phyloP scores from a whole-genome alignment of 2,113 vertebrate genomes.

The Bolborhynchus lineola region DNA sequence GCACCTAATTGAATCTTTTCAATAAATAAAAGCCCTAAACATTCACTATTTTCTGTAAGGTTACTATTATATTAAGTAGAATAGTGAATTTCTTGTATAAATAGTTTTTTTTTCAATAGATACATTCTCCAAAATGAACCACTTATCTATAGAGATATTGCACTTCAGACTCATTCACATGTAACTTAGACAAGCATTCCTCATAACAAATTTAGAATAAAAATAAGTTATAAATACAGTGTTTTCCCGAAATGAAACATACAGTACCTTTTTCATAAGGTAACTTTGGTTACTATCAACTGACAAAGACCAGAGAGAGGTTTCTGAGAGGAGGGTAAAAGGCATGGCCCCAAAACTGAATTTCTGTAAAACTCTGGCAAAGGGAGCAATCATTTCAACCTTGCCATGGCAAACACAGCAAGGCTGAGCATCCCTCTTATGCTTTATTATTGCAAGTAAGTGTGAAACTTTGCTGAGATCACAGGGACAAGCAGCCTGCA shows the following conservation, averaged over 20 bases:
- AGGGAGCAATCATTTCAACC: background rate
- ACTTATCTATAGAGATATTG: slow-evolving; percentile 66
- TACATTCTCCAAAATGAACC: slow-evolving; percentile 64
- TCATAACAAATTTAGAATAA: slow-evolving; percentile 52
- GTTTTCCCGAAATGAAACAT: slow-evolving; percentile 8
- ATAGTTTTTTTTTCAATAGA: slow-evolving; percentile 34
- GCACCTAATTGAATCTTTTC: background rate
- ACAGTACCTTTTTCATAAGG: slow-evolving; percentile 45
- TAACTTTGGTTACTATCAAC: slow-evolving; percentile 60
- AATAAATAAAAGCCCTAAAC: slow-evolving; percentile 59
- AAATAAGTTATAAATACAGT: slow-evolving; percentile 62
- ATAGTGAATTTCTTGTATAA: slow-evolving; percentile 46
- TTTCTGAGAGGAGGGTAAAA: background rate
- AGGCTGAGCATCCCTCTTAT: background rate
- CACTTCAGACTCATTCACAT: slow-evolving; percentile 66
- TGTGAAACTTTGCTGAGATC: slow-evolving; percentile 27
- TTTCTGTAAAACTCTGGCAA: background rate
- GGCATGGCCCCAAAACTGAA: background rate
- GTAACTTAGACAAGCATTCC: slow-evolving; percentile 57
- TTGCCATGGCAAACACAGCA: background rate
- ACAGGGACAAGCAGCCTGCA: background rate
- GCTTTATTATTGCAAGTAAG: slow-evolving; percentile 22
- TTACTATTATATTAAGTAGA: slow-evolving; percentile 50
- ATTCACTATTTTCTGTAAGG: slow-evolving; percentile 37
- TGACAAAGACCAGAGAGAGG: slow-evolving; percentile 18